A percentile compares a stretch with the other conserved stretches of the same genome.
Evolutionary conservation across 2,797 vertebrate species (phyloP).

Genomic region (Pseudochirops cupreus): DNA sequence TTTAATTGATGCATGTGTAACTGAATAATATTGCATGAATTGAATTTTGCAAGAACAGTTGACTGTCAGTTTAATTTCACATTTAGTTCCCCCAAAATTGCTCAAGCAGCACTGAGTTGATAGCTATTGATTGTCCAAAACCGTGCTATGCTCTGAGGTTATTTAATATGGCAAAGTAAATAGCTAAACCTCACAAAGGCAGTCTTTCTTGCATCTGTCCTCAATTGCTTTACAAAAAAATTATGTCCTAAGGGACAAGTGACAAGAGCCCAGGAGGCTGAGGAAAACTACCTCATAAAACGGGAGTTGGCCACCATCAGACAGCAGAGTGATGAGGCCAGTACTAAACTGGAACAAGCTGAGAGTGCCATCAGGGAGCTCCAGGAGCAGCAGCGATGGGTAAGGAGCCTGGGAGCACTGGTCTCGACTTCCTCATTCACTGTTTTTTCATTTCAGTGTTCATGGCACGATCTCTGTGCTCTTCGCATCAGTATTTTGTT

Average conservation of each 20-base stretch:
- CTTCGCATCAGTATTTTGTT: conserved; percentile 76
- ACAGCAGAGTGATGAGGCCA: conserved; percentile 97
- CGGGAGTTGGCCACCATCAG: conserved; percentile 98
- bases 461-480: conserved; percentile 77
- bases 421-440: conserved; percentile 76
- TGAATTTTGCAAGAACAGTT: conserved; percentile 79
- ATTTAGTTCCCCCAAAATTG: conserved; percentile 68
- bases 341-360: conserved; percentile 96
- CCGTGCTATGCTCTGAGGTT: conserved; percentile 76
- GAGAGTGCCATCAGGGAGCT: conserved; percentile 95
- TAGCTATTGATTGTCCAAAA: conserved; percentile 76
- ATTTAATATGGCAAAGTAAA: conserved; percentile 80
- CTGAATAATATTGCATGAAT: conserved; percentile 87
- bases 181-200: conserved; percentile 83
- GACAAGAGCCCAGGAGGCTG: conserved; percentile 99
- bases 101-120: conserved; percentile 78
- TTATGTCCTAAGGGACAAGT: conserved; percentile 99
- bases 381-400: conserved; percentile 93
- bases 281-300: conserved; percentile 99
- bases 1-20: conserved; percentile 86
- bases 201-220: conserved; percentile 84
- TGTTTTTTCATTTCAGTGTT: conserved; percentile 71
- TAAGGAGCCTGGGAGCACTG: conserved; percentile 91
- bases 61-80: conserved; percentile 70
- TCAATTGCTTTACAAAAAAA: conserved; percentile 86